Percentiles rank a stretch among this genome's conserved stretches.
phyloP scores from a whole-genome alignment of 1,140 invertebrate species.

The Drosophila kikkawai region DNA sequence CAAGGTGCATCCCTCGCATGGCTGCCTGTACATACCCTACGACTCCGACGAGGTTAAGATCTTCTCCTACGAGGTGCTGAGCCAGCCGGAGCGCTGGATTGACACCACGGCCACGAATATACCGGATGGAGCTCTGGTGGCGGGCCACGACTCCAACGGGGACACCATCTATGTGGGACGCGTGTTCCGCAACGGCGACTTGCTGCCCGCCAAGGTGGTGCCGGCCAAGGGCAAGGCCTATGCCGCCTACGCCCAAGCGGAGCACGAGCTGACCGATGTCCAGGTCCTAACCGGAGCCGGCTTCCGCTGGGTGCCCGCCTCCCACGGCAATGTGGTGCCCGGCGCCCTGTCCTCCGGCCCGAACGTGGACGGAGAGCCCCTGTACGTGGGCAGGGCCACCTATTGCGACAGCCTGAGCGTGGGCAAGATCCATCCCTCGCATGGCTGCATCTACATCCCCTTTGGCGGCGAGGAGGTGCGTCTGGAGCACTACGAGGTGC shows the following conservation, averaged over 20 bases:
- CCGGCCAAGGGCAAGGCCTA: slow-evolving; percentile 84
- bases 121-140: slow-evolving; percentile 83
- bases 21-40: slow-evolving; percentile 90
- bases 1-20: slow-evolving; percentile 90
- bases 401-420: slow-evolving; percentile 87
- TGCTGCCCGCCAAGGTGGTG: slow-evolving; percentile 85
- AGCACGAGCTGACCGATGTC: slow-evolving; percentile 85
- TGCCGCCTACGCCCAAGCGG: slow-evolving; percentile 84
- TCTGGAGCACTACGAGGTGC: slow-evolving; percentile 87
- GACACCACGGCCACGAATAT: slow-evolving; percentile 53
- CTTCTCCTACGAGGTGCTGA: slow-evolving; percentile 72
- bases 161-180: slow-evolving; percentile 85
- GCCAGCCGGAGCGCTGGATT: slow-evolving; percentile 63
- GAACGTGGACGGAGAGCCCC: slow-evolving; percentile 87
- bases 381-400: slow-evolving; percentile 88
- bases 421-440: slow-evolving; percentile 88
- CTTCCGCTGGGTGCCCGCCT: slow-evolving; percentile 85
- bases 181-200: slow-evolving; percentile 80
- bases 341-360: slow-evolving; percentile 87
- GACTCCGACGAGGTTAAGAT: slow-evolving; percentile 87
- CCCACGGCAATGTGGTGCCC: slow-evolving; percentile 86
- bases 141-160: slow-evolving; percentile 85
- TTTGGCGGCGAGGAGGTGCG: slow-evolving; percentile 88
- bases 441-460: slow-evolving; percentile 88
- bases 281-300: slow-evolving; percentile 84